Evolutionary conservation across 1,140 invertebrate species (phyloP).

Genomic region (Atta cephalotes): DNA sequence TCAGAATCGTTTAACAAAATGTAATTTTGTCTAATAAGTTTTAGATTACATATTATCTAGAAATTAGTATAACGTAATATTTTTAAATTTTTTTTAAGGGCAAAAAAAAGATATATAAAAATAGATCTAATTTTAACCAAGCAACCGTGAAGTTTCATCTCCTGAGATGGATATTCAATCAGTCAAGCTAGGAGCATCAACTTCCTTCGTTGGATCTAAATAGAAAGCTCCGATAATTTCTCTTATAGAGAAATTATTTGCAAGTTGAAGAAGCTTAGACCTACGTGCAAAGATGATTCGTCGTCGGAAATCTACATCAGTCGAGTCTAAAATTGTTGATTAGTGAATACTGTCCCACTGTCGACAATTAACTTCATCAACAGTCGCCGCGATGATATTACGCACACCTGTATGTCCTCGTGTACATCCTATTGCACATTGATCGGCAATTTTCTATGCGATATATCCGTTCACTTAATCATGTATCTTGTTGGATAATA

Average conservation of each 20-base stretch:
- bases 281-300: background rate
- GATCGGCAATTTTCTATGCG: slow-evolving; percentile 14
- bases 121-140: slow-evolving; percentile 63
- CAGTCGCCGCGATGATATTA: slow-evolving; percentile 3
- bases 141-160: slow-evolving; percentile 64
- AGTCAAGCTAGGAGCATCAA: slow-evolving; percentile 58
- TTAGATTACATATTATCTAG: no score
- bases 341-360: background rate
- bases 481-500: background rate
- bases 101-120: slow-evolving; percentile 49
- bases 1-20: slow-evolving; percentile 27
- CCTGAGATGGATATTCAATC: slow-evolving; percentile 72
- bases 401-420: background rate
- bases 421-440: background rate
- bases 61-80: slow-evolving; percentile 17
- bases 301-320: background rate
- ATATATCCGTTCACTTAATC: slow-evolving; percentile 25
- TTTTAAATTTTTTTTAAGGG: slow-evolving; percentile 20
- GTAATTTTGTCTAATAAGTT: background rate
- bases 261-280: background rate
- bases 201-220: slow-evolving; percentile 67
- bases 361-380: slow-evolving; percentile 42
- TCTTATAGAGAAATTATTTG: slow-evolving; percentile 53
- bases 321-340: slow-evolving; percentile 41
- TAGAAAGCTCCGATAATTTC: slow-evolving; percentile 13